A percentile compares a stretch with the other conserved stretches of the same genome.
Evolutionary conservation across 1,140 invertebrate genomes (phyloP).

Genomic region (Drosophila auraria): DNA sequence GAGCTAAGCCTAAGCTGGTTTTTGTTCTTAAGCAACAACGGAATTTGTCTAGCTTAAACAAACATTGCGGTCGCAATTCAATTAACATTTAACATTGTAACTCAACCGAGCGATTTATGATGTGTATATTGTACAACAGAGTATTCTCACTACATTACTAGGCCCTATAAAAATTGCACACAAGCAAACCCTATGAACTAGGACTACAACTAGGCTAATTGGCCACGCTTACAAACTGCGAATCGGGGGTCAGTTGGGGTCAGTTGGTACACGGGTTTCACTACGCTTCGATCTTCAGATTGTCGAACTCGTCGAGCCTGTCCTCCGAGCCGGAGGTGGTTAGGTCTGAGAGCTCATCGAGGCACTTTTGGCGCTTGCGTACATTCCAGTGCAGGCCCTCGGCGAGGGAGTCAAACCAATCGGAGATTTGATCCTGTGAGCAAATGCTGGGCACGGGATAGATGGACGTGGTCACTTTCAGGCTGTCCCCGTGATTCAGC

Average conservation of each 20-base stretch:
- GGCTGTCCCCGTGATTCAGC: constrained; percentile 95
- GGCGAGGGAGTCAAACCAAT: constrained; percentile 98
- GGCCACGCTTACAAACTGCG: constrained; percentile 37
- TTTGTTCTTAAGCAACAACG: constrained; percentile 60
- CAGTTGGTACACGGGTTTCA: neutral
- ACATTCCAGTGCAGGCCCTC: constrained; percentile 99
- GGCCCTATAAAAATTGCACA: constrained; percentile 60
- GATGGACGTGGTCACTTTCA: constrained; percentile 97
- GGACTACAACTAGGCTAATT: constrained; percentile 56
- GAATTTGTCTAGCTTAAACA: constrained; percentile 66
- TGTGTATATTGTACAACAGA: constrained; percentile 64
- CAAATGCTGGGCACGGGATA: constrained; percentile 98
- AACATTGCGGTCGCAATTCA: constrained; percentile 43
- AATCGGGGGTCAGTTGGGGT: constrained; percentile 24
- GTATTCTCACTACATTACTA: constrained; percentile 59
- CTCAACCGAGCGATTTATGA: constrained; percentile 65
- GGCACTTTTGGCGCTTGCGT: constrained; percentile 95
- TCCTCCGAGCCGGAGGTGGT: constrained; percentile 93
- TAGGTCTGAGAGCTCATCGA: constrained; percentile 94
- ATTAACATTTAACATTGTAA: constrained; percentile 67
- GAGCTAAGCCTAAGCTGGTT: constrained; percentile 55
- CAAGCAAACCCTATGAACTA: constrained; percentile 53
- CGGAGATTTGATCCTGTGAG: constrained; percentile 96
- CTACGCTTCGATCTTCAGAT: constrained; percentile 69
- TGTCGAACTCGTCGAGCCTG: constrained; percentile 91